These are phyloP conservation scores for Adineta ricciae DNA, from an alignment of 2,888 invertebrate species.

Conservation along the genomic window DNA sequence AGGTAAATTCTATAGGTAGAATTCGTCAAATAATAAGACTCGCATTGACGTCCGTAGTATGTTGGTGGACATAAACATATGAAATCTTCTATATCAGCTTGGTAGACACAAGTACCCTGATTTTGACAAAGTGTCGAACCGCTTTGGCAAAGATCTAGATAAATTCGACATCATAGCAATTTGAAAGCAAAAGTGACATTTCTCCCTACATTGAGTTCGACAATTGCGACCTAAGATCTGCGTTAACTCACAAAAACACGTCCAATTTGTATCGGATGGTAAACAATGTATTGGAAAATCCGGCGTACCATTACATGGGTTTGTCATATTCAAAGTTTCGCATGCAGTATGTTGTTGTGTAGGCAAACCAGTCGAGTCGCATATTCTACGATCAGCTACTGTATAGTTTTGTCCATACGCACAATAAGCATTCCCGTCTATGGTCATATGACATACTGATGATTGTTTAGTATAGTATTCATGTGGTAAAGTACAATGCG, in stretches of 20 bases:
- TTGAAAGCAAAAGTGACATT: not conserved
- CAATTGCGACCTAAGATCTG: not conserved
- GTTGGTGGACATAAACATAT: not conserved
- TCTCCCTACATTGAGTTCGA: not conserved
- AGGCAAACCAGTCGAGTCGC: not conserved
- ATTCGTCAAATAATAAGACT: not conserved
- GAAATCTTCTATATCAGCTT: not conserved
- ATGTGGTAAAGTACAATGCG: slow-evolving; percentile 3
- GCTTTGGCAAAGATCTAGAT: not conserved
- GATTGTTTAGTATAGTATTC: not conserved
- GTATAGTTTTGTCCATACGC: not conserved
- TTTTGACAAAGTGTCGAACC: slow-evolving; percentile 26
- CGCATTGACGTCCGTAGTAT: not conserved
- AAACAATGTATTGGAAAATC: not conserved
- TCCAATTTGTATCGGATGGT: not conserved
- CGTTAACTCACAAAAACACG: not conserved
- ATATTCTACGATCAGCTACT: not conserved
- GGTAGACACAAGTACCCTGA: slow-evolving; percentile 27
- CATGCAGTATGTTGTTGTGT: not conserved
- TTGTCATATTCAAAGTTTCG: not conserved
- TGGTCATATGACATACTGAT: not conserved
- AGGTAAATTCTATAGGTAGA: not conserved
- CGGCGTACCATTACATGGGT: not conserved
- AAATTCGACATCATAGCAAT: too few relatives aligned
- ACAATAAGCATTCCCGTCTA: not conserved